Evolutionary conservation across 1,140 invertebrate genomes (phyloP), one percentile per base, ranked within the genome.

Genomic region (Drosophila tropicalis): DNA sequence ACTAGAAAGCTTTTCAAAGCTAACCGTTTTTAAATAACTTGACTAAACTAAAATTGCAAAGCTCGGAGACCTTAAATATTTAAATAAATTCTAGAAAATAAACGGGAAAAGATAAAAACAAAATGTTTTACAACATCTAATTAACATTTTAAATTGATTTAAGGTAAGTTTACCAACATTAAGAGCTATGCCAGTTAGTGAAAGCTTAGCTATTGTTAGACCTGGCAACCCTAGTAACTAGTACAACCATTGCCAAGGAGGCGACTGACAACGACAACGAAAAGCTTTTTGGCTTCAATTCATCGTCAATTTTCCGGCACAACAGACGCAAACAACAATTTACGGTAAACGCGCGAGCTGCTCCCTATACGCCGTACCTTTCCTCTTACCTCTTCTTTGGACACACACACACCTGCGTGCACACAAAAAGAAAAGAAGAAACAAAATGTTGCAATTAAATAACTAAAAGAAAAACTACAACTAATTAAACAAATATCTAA

Each of bases 241-340:
- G 17, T 22, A 51, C 17, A n/a, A 3, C 5, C 41, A 76, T 70
- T 41, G 41, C 72, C 55, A 76, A 76, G 73, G 73, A 76, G 56
- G 56, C 66, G 72, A 68, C 61, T 62, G 73, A 65, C 72, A 84
- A 70, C 73, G 79, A 74, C 67, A 29, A 61, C 55, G 34, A 85
- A 86, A 87, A 90, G 90, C 90, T 91, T 73, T 51, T 22, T 51
- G 44, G 19, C 66, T 72, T 77, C 76, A 85, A 90, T 89, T 85
- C 73, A 86, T 91, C 81, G 90, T 89, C 75, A 90, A 90, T 91
- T 91, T 91, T 91, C 90, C 90, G 90, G 90, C 90, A 91, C 74
- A 91, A 91, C 83, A 91, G 90, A 91, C 90, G 81, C 80, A 90
- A 89, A 51, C 44, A 51, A 51, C 44, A 67, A 82, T 72, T 75